These are phyloP conservation scores for Dysdera silvatica DNA, from an alignment of 1,140 invertebrate genomes.

Conservation along the genomic window DNA sequence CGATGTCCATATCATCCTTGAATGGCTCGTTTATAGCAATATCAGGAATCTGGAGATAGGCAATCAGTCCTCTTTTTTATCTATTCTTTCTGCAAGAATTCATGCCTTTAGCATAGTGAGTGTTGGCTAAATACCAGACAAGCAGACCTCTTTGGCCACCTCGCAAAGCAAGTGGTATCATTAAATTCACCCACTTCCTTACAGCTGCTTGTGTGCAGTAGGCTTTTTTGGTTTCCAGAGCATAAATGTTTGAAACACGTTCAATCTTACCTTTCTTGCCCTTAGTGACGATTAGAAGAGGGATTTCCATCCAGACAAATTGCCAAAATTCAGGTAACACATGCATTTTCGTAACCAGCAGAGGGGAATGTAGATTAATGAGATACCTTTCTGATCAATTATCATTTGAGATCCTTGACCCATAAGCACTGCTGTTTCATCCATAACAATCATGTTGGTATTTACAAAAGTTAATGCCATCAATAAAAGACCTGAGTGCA, in stretches of 20 bases:
- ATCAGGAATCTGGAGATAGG: no score
- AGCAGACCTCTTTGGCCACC: not conserved
- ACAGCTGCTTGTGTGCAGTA: not conserved
- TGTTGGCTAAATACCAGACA: not conserved
- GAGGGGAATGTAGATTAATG: not conserved
- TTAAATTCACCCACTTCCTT: not conserved
- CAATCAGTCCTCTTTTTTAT: no score
- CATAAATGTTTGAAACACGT: no score
- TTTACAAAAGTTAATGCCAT: no score
- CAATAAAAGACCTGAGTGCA: not conserved
- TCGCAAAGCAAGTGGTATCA: not conserved
- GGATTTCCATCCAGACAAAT: no score
- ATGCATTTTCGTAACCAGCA: not conserved
- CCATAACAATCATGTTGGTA: no score
- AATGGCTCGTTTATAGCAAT: no score
- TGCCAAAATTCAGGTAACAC: not conserved
- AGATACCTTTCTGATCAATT: not conserved
- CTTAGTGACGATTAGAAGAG: no score
- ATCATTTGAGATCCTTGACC: not conserved
- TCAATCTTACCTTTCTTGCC: no score
- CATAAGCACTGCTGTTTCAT: not conserved
- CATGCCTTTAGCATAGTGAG: not conserved
- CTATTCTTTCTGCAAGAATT: not conserved
- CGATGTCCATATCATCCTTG: no score
- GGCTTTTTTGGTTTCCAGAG: not conserved